A percentile compares a stretch with the other conserved stretches of the same genome.
Evolutionary conservation across 2,113 vertebrate species (phyloP).

Genomic region (Enhydra lutris): DNA sequence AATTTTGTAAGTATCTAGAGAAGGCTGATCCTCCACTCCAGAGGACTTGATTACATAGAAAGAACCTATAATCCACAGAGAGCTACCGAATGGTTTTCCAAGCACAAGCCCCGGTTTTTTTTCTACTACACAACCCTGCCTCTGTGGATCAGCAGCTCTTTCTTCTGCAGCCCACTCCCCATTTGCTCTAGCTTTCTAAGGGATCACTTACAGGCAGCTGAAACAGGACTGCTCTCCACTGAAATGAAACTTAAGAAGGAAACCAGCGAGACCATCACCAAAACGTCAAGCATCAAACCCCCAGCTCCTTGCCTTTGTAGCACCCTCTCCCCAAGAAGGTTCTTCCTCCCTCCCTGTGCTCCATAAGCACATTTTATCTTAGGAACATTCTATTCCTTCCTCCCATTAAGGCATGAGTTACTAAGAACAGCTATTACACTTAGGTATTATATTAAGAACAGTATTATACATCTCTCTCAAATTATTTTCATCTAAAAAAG

Average conservation of each 20-base stretch:
- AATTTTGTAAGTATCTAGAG: slow-evolving; percentile 14
- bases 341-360: neutral
- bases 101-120: neutral
- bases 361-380: neutral
- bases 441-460: neutral
- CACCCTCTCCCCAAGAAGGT: neutral
- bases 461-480: neutral
- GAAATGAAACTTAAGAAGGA: neutral
- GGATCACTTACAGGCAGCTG: neutral
- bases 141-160: neutral
- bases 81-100: neutral
- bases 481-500: slow-evolving; percentile 24
- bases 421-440: neutral
- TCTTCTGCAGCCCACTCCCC: neutral
- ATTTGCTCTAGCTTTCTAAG: neutral
- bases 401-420: neutral
- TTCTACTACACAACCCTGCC: neutral
- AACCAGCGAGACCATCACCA: neutral
- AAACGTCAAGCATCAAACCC: neutral
- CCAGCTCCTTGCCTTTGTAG: neutral
- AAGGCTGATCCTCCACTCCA: neutral
- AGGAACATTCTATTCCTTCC: neutral
- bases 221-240: neutral
- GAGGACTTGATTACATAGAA: neutral
- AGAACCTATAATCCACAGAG: neutral